A percentile compares a stretch with the other conserved stretches of the same genome.
Evolutionary conservation across 2,797 vertebrate species (phyloP).

Genomic region (Danio tinwini): DNA sequence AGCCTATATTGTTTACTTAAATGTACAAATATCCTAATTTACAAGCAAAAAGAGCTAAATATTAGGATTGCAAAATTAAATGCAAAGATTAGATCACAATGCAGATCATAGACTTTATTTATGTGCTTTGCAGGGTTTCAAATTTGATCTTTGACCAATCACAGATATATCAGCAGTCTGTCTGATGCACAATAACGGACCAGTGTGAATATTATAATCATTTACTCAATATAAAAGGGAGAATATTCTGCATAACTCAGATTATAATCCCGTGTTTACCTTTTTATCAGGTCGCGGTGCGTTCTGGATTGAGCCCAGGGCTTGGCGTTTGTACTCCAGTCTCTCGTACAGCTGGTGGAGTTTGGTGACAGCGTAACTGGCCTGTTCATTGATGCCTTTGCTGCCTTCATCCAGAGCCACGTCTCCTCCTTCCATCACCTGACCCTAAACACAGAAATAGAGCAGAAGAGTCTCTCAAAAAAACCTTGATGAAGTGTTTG

Average conservation of each 20-base stretch:
- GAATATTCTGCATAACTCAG: neutral
- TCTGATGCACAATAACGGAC: neutral
- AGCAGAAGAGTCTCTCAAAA: neutral
- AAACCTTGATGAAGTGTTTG: neutral
- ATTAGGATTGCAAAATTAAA: neutral
- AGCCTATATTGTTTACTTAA: neutral
- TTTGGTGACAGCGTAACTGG: constrained; percentile 92
- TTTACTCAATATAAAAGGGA: neutral
- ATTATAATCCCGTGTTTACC: constrained; percentile 70
- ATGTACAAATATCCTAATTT: neutral
- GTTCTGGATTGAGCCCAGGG: constrained; percentile 92
- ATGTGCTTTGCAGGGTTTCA: too few relatives aligned
- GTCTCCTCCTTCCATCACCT: constrained; percentile 79
- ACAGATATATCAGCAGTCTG: neutral
- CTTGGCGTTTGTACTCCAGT: constrained; percentile 96
- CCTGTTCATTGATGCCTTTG: constrained; percentile 90
- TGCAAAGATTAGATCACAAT: neutral
- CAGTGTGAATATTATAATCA: neutral
- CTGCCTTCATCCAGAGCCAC: constrained; percentile 85
- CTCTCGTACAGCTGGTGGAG: constrained; percentile 92
- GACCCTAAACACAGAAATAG: constrained; percentile 73
- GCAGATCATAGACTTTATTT: neutral
- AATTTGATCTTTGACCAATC: neutral
- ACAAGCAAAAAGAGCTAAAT: neutral
- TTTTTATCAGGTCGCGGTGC: constrained; percentile 97